Evolutionary conservation across 2,888 invertebrate species (phyloP).

Genomic region (Trilocha varians): DNA sequence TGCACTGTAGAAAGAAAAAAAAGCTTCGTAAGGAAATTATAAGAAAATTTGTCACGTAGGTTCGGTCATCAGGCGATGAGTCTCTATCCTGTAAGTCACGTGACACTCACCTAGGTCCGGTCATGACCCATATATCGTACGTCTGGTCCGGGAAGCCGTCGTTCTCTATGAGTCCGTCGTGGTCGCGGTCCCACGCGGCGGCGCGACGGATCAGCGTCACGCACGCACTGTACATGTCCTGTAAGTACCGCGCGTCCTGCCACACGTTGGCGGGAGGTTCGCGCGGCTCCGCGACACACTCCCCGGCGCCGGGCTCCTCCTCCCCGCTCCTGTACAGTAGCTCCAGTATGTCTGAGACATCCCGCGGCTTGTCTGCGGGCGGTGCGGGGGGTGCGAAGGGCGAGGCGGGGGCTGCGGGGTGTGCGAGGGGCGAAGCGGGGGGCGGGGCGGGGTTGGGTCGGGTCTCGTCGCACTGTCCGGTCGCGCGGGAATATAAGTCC

Average conservation of each 20-base stretch:
- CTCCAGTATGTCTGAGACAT: slow-evolving; percentile 43
- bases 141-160: slow-evolving; percentile 50
- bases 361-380: slow-evolving; percentile 9
- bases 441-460: slow-evolving; percentile 9
- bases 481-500: slow-evolving; percentile 51
- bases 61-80: no score
- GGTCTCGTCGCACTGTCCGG: slow-evolving; percentile 33
- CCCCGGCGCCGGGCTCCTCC: slow-evolving; percentile 1
- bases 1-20: neutral
- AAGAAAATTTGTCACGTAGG: no score
- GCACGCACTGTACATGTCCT: neutral
- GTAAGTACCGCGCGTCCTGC: slow-evolving; percentile 10
- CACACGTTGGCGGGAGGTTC: slow-evolving; percentile 4
- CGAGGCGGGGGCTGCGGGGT: neutral
- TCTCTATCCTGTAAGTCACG: slow-evolving; percentile 77
- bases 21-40: no score
- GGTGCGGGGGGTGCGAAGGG: slow-evolving; percentile 5
- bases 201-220: neutral
- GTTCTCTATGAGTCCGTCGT: slow-evolving; percentile 14
- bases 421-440: neutral
- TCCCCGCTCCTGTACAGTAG: slow-evolving; percentile 41
- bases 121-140: slow-evolving; percentile 62
- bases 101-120: slow-evolving; percentile 24
- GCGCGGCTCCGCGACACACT: neutral
- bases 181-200: neutral